Evolutionary conservation across 2,797 vertebrate genomes (phyloP), one percentile per base, ranked within the genome.

Genomic region (Coranthus polyacanthus): DNA sequence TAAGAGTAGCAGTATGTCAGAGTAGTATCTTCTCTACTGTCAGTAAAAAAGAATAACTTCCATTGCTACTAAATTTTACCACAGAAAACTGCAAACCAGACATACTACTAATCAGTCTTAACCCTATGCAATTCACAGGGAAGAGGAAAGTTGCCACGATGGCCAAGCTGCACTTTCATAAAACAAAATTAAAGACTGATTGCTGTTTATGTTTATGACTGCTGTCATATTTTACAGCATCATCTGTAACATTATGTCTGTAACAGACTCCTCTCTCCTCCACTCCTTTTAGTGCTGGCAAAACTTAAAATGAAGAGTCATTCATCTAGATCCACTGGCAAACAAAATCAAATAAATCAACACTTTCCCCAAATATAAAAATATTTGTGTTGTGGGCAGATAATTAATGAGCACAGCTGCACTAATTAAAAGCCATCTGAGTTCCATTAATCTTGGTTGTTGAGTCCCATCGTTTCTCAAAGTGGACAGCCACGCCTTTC

Each of bases 401-500:
- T 98, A 98, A 99, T 97, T 97, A 96, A 99, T 97, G 97, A 96
- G 95, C 94, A 93, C 97, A 96, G 97, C 97, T 98, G 95, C 92
- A 94, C 97, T 99, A 99, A 99, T 99, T 99, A 99, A 98, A 98
- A 96, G 95, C 96, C 96, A 96, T 96, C 96, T 97, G 96, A 98
- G 96, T 94, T 96, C 93, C 98, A 99, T 99, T 98, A 96, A 98
- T 99, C 98, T 98, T 98, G 94, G 94, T 97, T 95, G 94, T 90
- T 78, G 79, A 92, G 93, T 94, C 93, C 93, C 88, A 94, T 93
- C 94, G 93, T 96, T 92, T 92, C 87, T 92, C 92, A 92, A 87
- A 89, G 86, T 76, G 74, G 86, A 90, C 88, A 87, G 89, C 94
- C 94, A 94, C 94, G 95, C 95, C 95, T 95, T 84, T 83, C 70